These are phyloP conservation scores for Auanema sp. DNA, from an alignment of 2,888 invertebrate genomes.

Conservation along the genomic window DNA sequence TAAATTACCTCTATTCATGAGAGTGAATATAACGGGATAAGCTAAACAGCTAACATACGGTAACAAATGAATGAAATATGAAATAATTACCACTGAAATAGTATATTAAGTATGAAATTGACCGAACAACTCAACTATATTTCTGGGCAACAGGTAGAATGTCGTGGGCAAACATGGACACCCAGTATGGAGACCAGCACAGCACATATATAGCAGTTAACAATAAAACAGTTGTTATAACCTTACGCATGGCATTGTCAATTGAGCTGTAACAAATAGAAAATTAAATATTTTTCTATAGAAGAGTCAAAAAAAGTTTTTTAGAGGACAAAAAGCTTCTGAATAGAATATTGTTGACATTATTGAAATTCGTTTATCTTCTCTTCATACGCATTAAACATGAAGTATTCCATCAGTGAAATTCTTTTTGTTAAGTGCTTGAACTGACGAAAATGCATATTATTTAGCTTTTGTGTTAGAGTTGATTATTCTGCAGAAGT, in stretches of 20 bases:
- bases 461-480: background rate
- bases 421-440: background rate
- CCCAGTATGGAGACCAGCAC: slow-evolving; percentile 60
- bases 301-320: too few relatives aligned
- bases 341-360: too few relatives aligned
- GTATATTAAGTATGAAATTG: background rate
- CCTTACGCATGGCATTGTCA: slow-evolving; percentile 59
- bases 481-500: background rate
- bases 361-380: background rate
- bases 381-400: slow-evolving; percentile 6
- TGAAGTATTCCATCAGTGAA: too few relatives aligned
- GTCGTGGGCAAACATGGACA: slow-evolving; percentile 53
- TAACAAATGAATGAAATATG: slow-evolving; percentile 60
- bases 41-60: slow-evolving; percentile 62
- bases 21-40: slow-evolving; percentile 62
- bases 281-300: background rate
- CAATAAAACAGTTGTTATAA: slow-evolving; percentile 58
- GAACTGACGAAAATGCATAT: background rate
- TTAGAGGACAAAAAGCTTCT: too few relatives aligned
- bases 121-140: slow-evolving; percentile 25
- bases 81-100: slow-evolving; percentile 57
- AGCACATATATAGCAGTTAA: slow-evolving; percentile 60
- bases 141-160: slow-evolving; percentile 39
- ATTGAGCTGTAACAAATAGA: slow-evolving; percentile 39
- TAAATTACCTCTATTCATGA: slow-evolving; percentile 38